Evolutionary conservation across 2,113 vertebrate genomes (phyloP).

Genomic region (Puma concolor): DNA sequence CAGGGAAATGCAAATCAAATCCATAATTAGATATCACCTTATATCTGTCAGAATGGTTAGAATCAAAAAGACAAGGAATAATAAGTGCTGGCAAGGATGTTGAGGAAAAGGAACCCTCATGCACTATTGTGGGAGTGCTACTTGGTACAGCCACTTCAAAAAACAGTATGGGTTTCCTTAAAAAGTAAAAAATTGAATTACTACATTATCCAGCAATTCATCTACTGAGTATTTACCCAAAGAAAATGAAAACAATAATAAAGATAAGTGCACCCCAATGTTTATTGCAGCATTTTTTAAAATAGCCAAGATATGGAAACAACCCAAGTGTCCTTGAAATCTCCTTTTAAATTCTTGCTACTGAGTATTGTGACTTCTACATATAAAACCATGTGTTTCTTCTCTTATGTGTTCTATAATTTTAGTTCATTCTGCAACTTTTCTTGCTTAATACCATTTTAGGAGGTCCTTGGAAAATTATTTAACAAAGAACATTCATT

Average conservation of each 20-base stretch:
- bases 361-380: background rate
- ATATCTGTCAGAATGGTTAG: background rate
- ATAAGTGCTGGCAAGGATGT: background rate
- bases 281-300: background rate
- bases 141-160: background rate
- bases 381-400: background rate
- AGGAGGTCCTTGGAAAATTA: background rate
- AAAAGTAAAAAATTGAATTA: background rate
- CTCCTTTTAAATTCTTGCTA: background rate
- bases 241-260: background rate
- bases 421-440: background rate
- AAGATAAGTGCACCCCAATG: background rate
- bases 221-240: background rate
- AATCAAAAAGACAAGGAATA: background rate
- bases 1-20: too few relatives aligned
- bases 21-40: background rate
- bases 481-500: background rate
- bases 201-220: background rate
- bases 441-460: background rate
- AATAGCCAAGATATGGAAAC: background rate
- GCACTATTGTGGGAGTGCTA: background rate
- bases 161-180: background rate
- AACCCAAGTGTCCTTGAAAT: background rate
- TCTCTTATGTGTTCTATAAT: background rate
- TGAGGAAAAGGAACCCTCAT: background rate